A percentile compares a stretch with the other conserved stretches of the same genome.
These are phyloP conservation scores for Sebastes matsubarae DNA, from an alignment of 2,797 vertebrate species.

Conservation along the genomic window DNA sequence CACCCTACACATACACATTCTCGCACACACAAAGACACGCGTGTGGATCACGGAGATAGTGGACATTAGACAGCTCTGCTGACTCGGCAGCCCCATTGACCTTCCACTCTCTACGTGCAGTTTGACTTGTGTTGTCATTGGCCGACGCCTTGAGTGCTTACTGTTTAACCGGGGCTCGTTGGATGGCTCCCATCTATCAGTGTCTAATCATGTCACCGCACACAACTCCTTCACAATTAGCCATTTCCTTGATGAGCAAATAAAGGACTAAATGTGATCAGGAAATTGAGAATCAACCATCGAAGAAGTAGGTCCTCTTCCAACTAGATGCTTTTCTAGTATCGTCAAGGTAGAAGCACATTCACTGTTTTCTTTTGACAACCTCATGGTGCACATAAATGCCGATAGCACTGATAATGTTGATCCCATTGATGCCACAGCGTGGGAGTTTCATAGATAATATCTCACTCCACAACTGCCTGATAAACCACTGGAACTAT, in stretches of 20 bases:
- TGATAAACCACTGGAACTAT: neutral
- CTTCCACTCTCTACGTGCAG: constrained; percentile 26
- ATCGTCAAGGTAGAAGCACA: neutral
- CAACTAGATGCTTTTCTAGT: neutral
- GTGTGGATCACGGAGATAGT: neutral
- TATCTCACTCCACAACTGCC: neutral
- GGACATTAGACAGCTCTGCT: constrained; percentile 52
- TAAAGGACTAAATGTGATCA: constrained; percentile 38
- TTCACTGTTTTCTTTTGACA: neutral
- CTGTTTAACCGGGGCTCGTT: constrained; percentile 56
- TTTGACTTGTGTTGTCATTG: constrained; percentile 65
- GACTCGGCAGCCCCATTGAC: constrained; percentile 41
- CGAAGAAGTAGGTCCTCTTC: neutral
- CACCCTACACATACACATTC: neutral
- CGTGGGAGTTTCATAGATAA: neutral
- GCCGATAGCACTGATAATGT: neutral
- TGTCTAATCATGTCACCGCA: neutral
- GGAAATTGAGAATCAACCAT: neutral
- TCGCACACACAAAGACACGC: neutral
- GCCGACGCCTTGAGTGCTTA: constrained; percentile 23
- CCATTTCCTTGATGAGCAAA: neutral
- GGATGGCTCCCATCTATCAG: constrained; percentile 51
- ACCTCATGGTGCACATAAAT: neutral
- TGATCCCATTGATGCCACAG: neutral
- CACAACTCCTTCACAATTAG: neutral